phyloP scores from a whole-genome alignment of 2,888 invertebrate genomes.

The Oligia strigilis region DNA sequence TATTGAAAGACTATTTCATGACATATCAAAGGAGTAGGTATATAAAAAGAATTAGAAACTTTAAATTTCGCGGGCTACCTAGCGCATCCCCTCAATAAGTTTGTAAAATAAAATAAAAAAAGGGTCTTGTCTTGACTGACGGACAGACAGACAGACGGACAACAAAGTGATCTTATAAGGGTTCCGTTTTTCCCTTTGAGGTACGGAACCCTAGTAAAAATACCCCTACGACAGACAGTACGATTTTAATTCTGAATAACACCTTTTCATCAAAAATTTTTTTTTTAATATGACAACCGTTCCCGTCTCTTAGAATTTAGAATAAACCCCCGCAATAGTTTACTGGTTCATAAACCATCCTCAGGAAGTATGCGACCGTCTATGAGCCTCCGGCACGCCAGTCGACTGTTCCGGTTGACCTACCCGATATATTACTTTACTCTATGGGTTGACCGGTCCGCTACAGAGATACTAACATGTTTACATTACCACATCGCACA shows the following conservation, averaged over 20 bases:
- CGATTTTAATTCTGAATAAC: not conserved
- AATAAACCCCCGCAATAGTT: not conserved
- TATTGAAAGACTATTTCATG: too few species aligned
- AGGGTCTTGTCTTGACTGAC: too few species aligned
- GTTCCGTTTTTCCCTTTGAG: too few species aligned
- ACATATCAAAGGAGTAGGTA: not conserved
- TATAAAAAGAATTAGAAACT: not conserved
- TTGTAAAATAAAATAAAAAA: not conserved
- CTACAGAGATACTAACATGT: conserved; percentile 13
- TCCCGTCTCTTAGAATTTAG: not conserved
- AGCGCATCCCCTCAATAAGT: not conserved
- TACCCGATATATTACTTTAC: too few species aligned
- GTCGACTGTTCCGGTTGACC: too few species aligned
- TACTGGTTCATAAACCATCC: not conserved
- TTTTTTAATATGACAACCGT: too few species aligned
- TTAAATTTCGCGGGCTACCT: not conserved
- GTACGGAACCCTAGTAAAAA: not conserved
- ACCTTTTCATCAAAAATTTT: not conserved
- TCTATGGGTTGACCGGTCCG: not conserved
- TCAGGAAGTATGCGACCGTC: not conserved
- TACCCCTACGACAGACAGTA: not conserved
- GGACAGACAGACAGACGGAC: too few species aligned
- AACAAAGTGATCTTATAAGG: too few species aligned
- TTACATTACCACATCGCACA: conserved; percentile 4
- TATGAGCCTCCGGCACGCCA: not conserved